phyloP scores from a whole-genome alignment of 2,797 vertebrate species.

The Sebastes umbrosus region DNA sequence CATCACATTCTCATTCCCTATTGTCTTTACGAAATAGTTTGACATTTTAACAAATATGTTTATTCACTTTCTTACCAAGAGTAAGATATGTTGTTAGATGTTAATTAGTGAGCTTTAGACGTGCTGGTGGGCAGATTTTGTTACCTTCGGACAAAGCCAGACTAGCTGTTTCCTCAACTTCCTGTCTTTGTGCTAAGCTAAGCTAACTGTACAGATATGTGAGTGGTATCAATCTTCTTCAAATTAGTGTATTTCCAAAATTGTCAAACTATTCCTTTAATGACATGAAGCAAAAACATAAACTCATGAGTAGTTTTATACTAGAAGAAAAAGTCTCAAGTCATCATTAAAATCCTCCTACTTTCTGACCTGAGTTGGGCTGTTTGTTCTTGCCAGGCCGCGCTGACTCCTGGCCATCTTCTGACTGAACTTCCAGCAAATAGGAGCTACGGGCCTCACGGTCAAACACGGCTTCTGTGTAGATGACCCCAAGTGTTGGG shows the following conservation, averaged over 20 bases:
- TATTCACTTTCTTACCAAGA: not conserved
- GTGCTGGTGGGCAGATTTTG: not conserved
- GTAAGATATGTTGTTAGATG: not conserved
- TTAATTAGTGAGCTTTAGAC: not conserved
- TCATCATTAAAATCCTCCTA: not conserved
- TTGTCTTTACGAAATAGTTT: not conserved
- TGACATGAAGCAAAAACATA: not conserved
- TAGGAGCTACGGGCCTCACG: slow-evolving; percentile 90
- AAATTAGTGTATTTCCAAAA: not conserved
- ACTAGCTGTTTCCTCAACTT: not conserved
- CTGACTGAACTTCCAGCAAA: slow-evolving; percentile 89
- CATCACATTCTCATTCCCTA: not conserved
- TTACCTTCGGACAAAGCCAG: not conserved
- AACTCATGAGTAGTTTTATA: not conserved
- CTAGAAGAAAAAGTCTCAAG: not conserved
- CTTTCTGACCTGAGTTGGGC: slow-evolving; percentile 86
- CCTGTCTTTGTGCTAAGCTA: not conserved
- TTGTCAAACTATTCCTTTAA: not conserved
- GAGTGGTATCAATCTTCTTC: not conserved
- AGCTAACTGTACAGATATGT: not conserved
- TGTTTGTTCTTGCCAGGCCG: slow-evolving; percentile 89
- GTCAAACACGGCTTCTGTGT: slow-evolving; percentile 89
- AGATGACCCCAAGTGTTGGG: slow-evolving; percentile 84
- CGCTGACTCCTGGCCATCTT: slow-evolving; percentile 89
- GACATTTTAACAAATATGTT: not conserved